These are phyloP conservation scores for Dendrophyllia cribrosa DNA, from an alignment of 64 coral and sea anemone genomes.

Conservation along the genomic window DNA sequence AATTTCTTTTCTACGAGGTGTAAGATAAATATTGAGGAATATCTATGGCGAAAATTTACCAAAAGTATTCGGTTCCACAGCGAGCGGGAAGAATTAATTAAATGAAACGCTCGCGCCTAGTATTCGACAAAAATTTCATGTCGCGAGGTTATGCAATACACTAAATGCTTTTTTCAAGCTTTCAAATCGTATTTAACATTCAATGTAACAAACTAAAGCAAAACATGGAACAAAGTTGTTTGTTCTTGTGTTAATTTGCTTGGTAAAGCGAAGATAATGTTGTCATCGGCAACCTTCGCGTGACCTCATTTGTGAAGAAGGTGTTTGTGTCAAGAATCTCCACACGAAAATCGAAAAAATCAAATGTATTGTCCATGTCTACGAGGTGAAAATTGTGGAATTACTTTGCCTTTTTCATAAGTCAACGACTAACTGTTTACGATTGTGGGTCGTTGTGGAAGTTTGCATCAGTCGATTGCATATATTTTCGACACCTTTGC, in stretches of 20 bases:
- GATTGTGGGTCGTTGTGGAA: too few species aligned
- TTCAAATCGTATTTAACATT: too few species aligned
- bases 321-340: neutral
- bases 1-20: neutral
- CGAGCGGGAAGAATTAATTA: neutral
- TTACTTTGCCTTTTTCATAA: too few species aligned
- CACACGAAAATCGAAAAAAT: neutral
- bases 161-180: too few species aligned
- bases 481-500: too few species aligned
- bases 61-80: neutral
- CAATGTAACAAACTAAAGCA: neutral
- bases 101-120: neutral
- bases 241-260: neutral
- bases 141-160: too few species aligned
- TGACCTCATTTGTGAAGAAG: neutral
- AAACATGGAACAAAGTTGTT: neutral
- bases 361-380: too few species aligned
- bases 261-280: neutral
- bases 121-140: too few species aligned
- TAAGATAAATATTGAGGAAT: neutral
- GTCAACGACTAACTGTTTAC: too few species aligned
- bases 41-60: neutral
- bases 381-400: too few species aligned
- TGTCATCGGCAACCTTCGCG: neutral
- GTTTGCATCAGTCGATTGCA: too few species aligned